These are phyloP conservation scores for Drosophila limbata DNA, from an alignment of 2,888 invertebrate species.

Conservation along the genomic window DNA sequence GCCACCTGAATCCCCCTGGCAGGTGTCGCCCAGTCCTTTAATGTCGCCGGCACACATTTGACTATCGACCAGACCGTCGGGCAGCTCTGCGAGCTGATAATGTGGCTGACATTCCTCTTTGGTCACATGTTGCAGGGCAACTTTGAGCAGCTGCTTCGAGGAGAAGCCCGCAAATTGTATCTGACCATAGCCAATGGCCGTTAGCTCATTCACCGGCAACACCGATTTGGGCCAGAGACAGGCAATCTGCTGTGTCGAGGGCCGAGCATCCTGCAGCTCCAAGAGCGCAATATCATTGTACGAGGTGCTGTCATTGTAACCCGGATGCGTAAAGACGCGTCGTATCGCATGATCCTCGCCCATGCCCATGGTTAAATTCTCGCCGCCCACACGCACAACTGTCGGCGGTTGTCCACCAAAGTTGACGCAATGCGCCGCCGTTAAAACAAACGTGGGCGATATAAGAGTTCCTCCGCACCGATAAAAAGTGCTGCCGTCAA, in stretches of 20 bases:
- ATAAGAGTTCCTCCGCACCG: conserved; percentile 79
- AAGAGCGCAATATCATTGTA: conserved; percentile 90
- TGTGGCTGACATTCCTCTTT: conserved; percentile 31
- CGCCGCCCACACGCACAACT: conserved; percentile 72
- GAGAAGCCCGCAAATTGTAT: conserved; percentile 80
- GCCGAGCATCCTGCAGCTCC: conserved; percentile 82
- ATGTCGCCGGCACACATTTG: conserved; percentile 69
- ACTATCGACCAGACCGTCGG: conserved; percentile 36
- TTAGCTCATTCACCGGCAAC: conserved; percentile 82
- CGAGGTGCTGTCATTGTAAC: conserved; percentile 86
- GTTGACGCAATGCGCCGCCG: conserved; percentile 80
- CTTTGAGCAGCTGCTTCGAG: conserved; percentile 65
- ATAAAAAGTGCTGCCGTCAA: conserved; percentile 54
- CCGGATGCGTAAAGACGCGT: conserved; percentile 86
- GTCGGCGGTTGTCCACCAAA: conserved; percentile 54
- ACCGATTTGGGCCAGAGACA: conserved; percentile 86
- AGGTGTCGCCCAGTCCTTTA: conserved; percentile 50
- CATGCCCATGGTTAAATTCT: conserved; percentile 60
- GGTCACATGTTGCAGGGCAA: conserved; percentile 40
- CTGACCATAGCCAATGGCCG: conserved; percentile 88
- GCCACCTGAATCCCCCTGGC: conserved; percentile 73
- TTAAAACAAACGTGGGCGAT: conserved; percentile 66
- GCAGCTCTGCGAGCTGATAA: conserved; percentile 29
- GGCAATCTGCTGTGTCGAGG: conserved; percentile 69
- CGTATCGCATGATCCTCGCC: conserved; percentile 40